Percentiles rank a stretch among this genome's conserved stretches.
Conservation (phyloP, 2,888 invertebrate species). For the Endomychus coccineus region DNA sequence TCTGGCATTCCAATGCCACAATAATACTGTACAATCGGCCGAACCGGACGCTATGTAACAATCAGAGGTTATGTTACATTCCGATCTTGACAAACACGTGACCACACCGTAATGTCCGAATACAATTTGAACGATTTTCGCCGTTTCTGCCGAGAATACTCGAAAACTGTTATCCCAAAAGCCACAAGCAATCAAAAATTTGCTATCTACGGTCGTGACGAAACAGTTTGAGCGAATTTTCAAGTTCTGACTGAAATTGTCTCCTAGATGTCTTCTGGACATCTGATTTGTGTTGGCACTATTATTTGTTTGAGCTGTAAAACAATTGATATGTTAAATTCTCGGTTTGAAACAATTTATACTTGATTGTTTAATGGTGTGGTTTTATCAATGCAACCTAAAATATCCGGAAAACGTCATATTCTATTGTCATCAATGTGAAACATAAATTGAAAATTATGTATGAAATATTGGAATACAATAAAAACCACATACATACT, state of each 20-base stretch:
- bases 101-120: constrained; percentile 99
- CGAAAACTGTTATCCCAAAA: constrained; percentile 99
- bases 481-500: too few relatives aligned
- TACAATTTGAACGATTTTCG: constrained; percentile 95
- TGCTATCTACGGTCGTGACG: constrained; percentile 95
- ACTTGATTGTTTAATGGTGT: too few relatives aligned
- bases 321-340: too few relatives aligned
- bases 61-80: constrained; percentile 98
- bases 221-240: constrained; percentile 92
- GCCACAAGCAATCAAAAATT: constrained; percentile 94
- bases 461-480: too few relatives aligned
- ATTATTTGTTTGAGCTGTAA: constrained; percentile 63
- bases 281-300: constrained; percentile 69
- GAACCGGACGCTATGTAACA: constrained; percentile 98
- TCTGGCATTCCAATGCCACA: constrained; percentile 99
- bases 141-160: constrained; percentile 94
- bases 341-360: too few relatives aligned
- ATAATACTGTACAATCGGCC: constrained; percentile 93
- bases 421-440: too few relatives aligned
- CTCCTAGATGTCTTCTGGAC: constrained; percentile 83
- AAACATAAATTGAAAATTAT: too few relatives aligned
- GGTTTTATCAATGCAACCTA: too few relatives aligned
- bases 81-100: constrained; percentile 93
- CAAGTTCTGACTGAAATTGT: constrained; percentile 96
- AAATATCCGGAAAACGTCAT: too few relatives aligned